Evolutionary conservation across 2,113 vertebrate genomes (phyloP).

Genomic region (Meleagris gallopavo): DNA sequence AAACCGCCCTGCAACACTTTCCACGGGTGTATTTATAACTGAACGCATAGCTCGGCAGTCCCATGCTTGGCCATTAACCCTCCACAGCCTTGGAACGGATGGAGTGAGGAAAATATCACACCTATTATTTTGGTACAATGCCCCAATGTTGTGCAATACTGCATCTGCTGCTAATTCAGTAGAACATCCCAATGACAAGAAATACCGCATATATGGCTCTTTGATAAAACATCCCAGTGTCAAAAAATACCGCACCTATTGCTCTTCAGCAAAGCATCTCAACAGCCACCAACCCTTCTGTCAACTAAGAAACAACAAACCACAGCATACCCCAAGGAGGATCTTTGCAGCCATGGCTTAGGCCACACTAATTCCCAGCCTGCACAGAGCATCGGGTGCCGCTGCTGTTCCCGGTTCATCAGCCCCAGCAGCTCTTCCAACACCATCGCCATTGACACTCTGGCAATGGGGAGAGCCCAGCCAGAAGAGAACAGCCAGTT

Average conservation of each 20-base stretch:
- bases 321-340: too few species aligned
- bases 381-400: not conserved
- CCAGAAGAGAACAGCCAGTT: accelerated
- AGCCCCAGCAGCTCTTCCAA: not conserved
- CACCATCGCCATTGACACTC: not conserved
- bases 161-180: not conserved
- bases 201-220: not conserved
- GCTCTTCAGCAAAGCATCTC: not conserved
- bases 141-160: not conserved
- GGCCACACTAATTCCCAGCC: not conserved
- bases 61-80: conserved; percentile 6
- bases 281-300: not conserved
- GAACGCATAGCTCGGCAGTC: not conserved
- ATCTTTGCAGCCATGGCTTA: not conserved
- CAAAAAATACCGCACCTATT: not conserved
- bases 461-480: not conserved
- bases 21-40: conserved; percentile 53
- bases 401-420: not conserved
- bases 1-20: not conserved
- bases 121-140: not conserved
- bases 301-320: not conserved
- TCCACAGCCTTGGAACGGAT: not conserved
- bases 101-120: not conserved
- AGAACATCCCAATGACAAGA: not conserved
- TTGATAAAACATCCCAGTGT: not conserved